phyloP scores from a whole-genome alignment of 2,888 invertebrate species.

The Chymomyza caudatula region DNA sequence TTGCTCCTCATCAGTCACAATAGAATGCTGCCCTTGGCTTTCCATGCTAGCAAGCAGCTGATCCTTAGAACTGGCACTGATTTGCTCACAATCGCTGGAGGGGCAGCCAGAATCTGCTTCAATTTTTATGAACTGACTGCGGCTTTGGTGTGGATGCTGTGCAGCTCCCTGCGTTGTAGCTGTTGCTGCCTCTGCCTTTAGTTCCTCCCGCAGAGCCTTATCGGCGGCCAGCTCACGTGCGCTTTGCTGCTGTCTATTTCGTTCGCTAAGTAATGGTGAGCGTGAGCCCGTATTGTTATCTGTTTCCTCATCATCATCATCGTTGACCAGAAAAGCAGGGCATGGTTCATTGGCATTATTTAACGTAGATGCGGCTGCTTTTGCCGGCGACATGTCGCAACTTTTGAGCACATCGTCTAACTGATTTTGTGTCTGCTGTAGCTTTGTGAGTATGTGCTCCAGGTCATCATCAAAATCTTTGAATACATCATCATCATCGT shows the following conservation, averaged over 20 bases:
- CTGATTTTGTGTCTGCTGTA: constrained; percentile 66
- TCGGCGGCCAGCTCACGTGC: constrained; percentile 54
- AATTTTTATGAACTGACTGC: constrained; percentile 64
- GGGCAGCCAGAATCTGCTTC: constrained; percentile 79
- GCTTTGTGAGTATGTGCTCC: constrained; percentile 68
- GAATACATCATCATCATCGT: constrained; percentile 66
- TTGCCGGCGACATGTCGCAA: constrained; percentile 13
- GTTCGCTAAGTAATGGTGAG: constrained; percentile 83
- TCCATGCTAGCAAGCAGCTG: constrained; percentile 80
- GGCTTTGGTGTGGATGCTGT: constrained; percentile 14
- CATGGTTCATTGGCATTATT: constrained; percentile 7
- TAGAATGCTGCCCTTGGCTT: constrained; percentile 69
- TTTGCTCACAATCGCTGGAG: constrained; percentile 80
- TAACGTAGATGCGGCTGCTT: background rate
- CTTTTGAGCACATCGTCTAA: constrained; percentile 62
- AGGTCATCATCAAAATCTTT: constrained; percentile 74
- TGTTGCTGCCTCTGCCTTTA: background rate
- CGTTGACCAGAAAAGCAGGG: constrained; percentile 12
- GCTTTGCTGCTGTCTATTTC: constrained; percentile 62
- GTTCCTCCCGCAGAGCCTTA: constrained; percentile 59
- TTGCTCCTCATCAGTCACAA: constrained; percentile 57
- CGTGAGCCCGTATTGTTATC: constrained; percentile 84
- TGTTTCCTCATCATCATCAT: constrained; percentile 80
- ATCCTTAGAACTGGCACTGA: constrained; percentile 86
- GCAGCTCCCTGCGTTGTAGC: background rate